A percentile compares a stretch with the other conserved stretches of the same genome.
These are phyloP conservation scores for Euspilapteryx auroguttella DNA, from an alignment of 2,888 invertebrate genomes.

Conservation along the genomic window DNA sequence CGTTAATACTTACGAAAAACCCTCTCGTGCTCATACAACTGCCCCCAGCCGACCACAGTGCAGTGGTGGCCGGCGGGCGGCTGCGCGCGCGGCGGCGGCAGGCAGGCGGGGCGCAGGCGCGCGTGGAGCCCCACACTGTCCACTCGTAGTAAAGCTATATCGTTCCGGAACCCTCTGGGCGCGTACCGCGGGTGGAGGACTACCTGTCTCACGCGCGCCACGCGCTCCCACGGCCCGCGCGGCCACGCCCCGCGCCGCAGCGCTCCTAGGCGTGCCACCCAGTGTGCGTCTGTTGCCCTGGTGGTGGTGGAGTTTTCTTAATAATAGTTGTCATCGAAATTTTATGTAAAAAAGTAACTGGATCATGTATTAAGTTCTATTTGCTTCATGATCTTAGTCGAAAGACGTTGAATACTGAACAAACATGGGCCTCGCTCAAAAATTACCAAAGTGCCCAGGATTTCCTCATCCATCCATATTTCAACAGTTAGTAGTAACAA, in stretches of 20 bases:
- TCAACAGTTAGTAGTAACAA: no score
- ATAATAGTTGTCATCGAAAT: no score
- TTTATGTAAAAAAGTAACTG: no score
- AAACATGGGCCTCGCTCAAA: no score
- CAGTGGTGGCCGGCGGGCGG: slow-evolving; percentile 69
- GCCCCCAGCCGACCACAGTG: slow-evolving; percentile 82
- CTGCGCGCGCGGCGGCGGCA: slow-evolving; percentile 60
- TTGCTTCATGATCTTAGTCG: no score
- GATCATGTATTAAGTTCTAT: no score
- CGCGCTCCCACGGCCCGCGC: slow-evolving; percentile 75
- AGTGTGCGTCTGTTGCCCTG: slow-evolving; percentile 73
- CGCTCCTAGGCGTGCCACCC: slow-evolving; percentile 80
- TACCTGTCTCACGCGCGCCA: slow-evolving; percentile 65
- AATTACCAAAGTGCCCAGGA: no score
- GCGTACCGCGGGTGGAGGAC: slow-evolving; percentile 75
- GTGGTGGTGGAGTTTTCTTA: no score
- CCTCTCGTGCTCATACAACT: slow-evolving; percentile 75
- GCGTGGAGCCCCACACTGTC: slow-evolving; percentile 59
- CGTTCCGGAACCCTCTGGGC: slow-evolving; percentile 76
- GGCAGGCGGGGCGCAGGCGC: slow-evolving; percentile 43
- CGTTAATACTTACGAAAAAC: slow-evolving; percentile 78
- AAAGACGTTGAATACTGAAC: no score
- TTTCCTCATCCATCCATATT: no score
- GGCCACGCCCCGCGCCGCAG: slow-evolving; percentile 71
- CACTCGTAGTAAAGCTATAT: slow-evolving; percentile 70